Conservation (phyloP, 2,797 vertebrate genomes). For the Sardinella longiceps region DNA sequence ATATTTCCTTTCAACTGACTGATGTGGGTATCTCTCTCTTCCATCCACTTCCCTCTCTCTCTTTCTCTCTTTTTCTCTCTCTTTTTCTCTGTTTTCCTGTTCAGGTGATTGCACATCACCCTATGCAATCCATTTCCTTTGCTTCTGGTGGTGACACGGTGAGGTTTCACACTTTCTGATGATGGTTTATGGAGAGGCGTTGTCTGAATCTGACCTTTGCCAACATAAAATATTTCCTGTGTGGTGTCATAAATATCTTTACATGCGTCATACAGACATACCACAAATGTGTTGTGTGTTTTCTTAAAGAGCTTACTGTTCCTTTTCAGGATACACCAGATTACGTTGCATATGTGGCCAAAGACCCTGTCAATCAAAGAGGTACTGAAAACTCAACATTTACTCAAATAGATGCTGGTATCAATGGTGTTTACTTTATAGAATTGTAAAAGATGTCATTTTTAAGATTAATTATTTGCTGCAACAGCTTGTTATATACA, state of each 20-base stretch:
- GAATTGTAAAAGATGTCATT: too few species aligned
- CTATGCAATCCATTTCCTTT: slow-evolving; percentile 99
- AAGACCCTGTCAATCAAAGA: slow-evolving; percentile 98
- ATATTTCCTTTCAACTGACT: slow-evolving; percentile 10
- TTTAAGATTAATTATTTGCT: too few species aligned
- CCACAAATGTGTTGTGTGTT: slow-evolving; percentile 40
- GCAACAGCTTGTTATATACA: too few species aligned
- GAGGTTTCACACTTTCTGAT: slow-evolving; percentile 62
- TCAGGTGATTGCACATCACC: slow-evolving; percentile 94
- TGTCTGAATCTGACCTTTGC: neutral
- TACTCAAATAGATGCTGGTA: neutral
- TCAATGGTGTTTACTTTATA: too few species aligned
- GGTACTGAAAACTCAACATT: slow-evolving; percentile 70
- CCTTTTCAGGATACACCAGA: slow-evolving; percentile 88
- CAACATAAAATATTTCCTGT: too few species aligned
- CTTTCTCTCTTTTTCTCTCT: slow-evolving; percentile 24
- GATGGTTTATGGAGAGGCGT: neutral
- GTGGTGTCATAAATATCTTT: too few species aligned
- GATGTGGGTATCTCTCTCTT: neutral
- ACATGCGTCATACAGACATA: neutral
- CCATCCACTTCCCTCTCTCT: too few species aligned
- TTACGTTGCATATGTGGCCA: slow-evolving; percentile 96
- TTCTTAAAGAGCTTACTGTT: slow-evolving; percentile 47
- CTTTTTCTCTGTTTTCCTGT: slow-evolving; percentile 72
- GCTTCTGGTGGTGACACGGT: slow-evolving; percentile 95